These are phyloP conservation scores for Colostygia pectinataria DNA, from an alignment of 2,888 invertebrate species.

Conservation along the genomic window DNA sequence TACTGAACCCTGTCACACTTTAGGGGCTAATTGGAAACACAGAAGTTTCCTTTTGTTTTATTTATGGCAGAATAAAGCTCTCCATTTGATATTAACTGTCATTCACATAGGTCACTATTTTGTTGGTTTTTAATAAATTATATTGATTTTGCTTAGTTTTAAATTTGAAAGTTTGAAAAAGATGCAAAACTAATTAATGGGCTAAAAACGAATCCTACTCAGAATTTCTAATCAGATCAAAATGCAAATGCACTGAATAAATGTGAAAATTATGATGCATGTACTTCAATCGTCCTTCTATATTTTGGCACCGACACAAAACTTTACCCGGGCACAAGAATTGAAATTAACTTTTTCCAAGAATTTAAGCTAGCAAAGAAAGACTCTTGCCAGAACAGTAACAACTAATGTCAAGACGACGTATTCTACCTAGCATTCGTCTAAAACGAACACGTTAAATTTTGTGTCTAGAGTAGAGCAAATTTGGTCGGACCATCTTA, in stretches of 20 bases:
- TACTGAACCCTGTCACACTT: slow-evolving; percentile 43
- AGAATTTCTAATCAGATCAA: slow-evolving; percentile 2
- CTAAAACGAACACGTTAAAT: no score
- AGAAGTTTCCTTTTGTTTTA: slow-evolving; percentile 22
- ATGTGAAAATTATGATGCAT: slow-evolving; percentile 4
- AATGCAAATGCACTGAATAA: background rate
- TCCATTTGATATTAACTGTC: background rate
- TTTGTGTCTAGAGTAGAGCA: no score
- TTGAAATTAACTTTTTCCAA: slow-evolving; percentile 15
- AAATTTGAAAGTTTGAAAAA: no score
- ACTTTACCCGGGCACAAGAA: slow-evolving; percentile 5
- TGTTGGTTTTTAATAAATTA: background rate
- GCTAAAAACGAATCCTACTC: background rate
- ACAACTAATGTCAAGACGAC: background rate
- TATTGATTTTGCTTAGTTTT: background rate
- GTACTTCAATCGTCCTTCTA: slow-evolving; percentile 9
- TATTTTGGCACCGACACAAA: slow-evolving; percentile 21
- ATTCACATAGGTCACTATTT: no score
- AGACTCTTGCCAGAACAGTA: slow-evolving; percentile 3
- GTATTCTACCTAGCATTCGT: no score
- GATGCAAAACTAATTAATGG: no score
- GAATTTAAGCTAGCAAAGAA: slow-evolving; percentile 2
- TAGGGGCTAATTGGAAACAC: slow-evolving; percentile 41
- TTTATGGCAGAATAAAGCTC: background rate
- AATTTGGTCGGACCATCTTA: no score